Evolutionary conservation across 2,113 vertebrate genomes (phyloP).

Genomic region (Periophthalmodon schlosseri): DNA sequence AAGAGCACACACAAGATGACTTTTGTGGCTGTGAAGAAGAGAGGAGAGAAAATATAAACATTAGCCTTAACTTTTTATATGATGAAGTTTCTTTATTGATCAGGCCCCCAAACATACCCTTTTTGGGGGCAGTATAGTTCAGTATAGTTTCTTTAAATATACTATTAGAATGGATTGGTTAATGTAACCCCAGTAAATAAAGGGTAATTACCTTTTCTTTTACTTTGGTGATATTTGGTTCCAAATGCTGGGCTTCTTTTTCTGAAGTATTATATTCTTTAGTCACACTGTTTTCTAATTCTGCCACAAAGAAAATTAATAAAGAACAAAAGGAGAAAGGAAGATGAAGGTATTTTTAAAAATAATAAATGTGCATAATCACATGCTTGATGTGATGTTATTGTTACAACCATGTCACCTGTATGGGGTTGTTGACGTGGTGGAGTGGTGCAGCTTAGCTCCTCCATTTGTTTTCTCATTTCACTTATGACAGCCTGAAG

Average conservation of each 20-base stretch:
- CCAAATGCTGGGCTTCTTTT: not conserved
- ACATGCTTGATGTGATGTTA: not conserved
- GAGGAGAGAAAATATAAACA: not conserved
- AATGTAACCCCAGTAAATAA: not conserved
- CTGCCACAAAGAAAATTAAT: not conserved
- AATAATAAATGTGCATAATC: not conserved
- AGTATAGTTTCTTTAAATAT: not conserved
- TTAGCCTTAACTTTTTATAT: not conserved
- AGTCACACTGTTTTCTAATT: not conserved
- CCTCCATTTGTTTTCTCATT: conserved; percentile 92
- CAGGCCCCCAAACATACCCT: no score
- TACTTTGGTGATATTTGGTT: not conserved
- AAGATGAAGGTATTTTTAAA: not conserved
- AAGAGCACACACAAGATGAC: conserved; percentile 4
- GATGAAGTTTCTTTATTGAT: not conserved
- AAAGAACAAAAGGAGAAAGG: not conserved
- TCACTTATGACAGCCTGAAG: conserved; percentile 79
- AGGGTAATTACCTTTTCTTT: not conserved
- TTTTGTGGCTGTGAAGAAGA: conserved; percentile 30
- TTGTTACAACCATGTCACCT: not conserved
- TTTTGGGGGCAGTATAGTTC: no score
- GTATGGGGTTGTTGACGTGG: not conserved
- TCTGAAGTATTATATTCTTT: not conserved
- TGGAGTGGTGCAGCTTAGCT: conserved; percentile 49
- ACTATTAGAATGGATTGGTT: not conserved